phyloP scores from a whole-genome alignment of 2,113 vertebrate species.

The Prochilodus magdalenae region DNA sequence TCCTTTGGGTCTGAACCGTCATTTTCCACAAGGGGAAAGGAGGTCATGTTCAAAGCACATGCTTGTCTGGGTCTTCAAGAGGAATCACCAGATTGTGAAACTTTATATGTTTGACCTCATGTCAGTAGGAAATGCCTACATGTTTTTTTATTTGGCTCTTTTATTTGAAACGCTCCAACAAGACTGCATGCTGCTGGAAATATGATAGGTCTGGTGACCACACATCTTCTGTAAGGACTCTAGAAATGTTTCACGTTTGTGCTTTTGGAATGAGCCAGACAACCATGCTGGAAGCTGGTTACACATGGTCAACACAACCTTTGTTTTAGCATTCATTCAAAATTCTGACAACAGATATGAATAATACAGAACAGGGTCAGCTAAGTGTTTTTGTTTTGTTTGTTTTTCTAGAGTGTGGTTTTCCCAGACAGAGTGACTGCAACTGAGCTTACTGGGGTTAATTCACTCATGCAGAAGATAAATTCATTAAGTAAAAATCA shows the following conservation, averaged over 20 bases:
- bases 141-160: conserved; percentile 65
- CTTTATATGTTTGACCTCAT: conserved; percentile 68
- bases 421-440: neutral
- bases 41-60: conserved; percentile 50
- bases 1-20: conserved; percentile 37
- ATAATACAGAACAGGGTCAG: neutral
- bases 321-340: neutral
- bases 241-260: neutral
- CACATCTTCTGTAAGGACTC: neutral
- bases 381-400: neutral
- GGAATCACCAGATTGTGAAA: conserved; percentile 66
- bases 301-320: neutral
- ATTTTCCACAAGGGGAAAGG: conserved; percentile 39
- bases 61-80: conserved; percentile 57
- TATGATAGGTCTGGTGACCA: conserved; percentile 16
- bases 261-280: neutral
- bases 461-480: conserved; percentile 22
- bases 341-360: neutral
- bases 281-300: neutral
- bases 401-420: too few relatives aligned
- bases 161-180: conserved; percentile 21
- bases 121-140: conserved; percentile 58
- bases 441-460: neutral
- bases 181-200: conserved; percentile 18
- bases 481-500: neutral